Conservation (phyloP, 1,140 invertebrate genomes). For the Leptinotarsa lineolata region DNA sequence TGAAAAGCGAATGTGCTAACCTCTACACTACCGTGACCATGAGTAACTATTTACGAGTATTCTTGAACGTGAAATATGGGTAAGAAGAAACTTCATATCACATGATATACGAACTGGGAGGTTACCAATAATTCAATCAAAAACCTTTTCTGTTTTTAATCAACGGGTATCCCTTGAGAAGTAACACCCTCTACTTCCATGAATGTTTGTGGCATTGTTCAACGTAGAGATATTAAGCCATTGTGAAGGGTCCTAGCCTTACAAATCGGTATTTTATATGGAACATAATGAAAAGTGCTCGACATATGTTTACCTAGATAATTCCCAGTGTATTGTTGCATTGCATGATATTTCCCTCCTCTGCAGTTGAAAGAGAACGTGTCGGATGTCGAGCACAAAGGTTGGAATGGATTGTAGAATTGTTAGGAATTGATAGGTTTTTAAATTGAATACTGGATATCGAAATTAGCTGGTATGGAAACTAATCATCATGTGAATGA, state of each 20-base stretch:
- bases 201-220: constrained; percentile 14
- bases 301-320: constrained; percentile 18
- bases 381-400: constrained; percentile 12
- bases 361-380: constrained; percentile 2
- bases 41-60: no score
- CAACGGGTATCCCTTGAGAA: not conserved
- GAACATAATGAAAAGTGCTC: constrained; percentile 13
- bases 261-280: constrained; percentile 18
- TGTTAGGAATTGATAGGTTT: not conserved
- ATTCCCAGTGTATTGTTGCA: constrained; percentile 16
- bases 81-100: no score
- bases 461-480: not conserved
- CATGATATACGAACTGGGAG: no score
- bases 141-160: not conserved
- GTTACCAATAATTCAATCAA: not conserved
- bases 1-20: no score
- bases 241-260: constrained; percentile 15
- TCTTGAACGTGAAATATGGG: no score
- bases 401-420: not conserved
- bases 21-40: no score
- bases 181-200: not conserved
- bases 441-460: not conserved
- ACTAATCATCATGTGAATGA: no score
- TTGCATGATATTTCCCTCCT: constrained; percentile 13
- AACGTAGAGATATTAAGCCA: constrained; percentile 1